Evolutionary conservation across 2,113 vertebrate genomes (phyloP).

Genomic region (Indicator indicator): DNA sequence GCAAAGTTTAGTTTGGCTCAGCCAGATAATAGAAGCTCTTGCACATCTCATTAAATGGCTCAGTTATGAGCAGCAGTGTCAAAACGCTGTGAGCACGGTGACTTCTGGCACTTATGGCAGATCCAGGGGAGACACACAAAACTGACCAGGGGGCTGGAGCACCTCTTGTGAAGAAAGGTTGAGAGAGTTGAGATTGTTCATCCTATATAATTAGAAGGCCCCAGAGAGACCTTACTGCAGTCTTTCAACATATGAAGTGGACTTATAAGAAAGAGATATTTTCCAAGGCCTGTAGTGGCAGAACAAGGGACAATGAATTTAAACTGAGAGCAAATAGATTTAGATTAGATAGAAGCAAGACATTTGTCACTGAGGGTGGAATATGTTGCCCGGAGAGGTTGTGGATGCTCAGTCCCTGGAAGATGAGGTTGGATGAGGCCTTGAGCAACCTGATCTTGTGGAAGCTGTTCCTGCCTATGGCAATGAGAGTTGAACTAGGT

Average conservation of each 20-base stretch:
- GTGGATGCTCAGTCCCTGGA: neutral
- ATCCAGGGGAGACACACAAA: neutral
- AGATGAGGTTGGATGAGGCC: neutral
- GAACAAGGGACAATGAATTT: neutral
- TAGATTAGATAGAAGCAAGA: neutral
- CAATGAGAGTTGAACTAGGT: accelerated
- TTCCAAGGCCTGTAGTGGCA: neutral
- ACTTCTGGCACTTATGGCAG: neutral
- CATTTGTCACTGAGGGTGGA: neutral
- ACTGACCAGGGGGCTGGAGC: neutral
- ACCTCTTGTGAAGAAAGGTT: neutral
- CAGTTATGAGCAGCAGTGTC: neutral
- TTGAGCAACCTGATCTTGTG: neutral
- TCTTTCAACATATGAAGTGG: neutral
- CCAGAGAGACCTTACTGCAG: accelerated
- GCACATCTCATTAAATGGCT: neutral
- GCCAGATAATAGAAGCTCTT: neutral
- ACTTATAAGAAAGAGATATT: neutral
- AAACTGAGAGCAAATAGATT: neutral
- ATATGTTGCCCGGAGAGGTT: neutral
- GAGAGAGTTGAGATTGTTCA: neutral
- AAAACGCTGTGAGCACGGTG: neutral
- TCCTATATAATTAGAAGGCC: neutral
- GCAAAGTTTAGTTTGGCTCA: neutral
- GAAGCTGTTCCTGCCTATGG: neutral